Conservation (phyloP, 2,888 invertebrate species). For the Ophion ellenae region DNA sequence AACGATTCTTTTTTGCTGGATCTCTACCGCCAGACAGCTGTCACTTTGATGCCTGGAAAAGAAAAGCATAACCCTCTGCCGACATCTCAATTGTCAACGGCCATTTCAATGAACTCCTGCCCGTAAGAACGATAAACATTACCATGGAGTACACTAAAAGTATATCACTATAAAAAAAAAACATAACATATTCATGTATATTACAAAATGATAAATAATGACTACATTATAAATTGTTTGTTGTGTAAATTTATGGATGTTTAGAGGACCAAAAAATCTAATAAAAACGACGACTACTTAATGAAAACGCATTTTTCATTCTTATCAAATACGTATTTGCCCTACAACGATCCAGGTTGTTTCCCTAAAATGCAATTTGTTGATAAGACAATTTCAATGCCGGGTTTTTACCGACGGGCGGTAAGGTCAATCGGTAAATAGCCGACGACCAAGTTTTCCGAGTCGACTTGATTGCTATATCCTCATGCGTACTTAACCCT, state of each 20-base stretch:
- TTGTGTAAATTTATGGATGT: slow-evolving; percentile 81
- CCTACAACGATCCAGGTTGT: background rate
- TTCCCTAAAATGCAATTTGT: background rate
- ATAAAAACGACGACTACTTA: slow-evolving; percentile 66
- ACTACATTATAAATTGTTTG: slow-evolving; percentile 72
- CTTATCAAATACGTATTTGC: background rate
- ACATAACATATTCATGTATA: slow-evolving; percentile 62
- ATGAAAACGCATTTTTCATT: background rate
- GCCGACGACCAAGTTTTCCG: background rate
- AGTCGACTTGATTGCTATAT: background rate
- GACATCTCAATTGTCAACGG: background rate
- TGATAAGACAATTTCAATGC: background rate
- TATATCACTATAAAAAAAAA: slow-evolving; percentile 57
- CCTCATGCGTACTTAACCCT: background rate
- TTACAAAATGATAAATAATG: slow-evolving; percentile 67
- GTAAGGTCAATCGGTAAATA: background rate
- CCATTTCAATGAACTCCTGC: slow-evolving; percentile 33
- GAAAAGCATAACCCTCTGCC: background rate
- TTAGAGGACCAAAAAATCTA: slow-evolving; percentile 82
- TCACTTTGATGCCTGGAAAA: slow-evolving; percentile 1
- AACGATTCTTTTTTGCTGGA: background rate
- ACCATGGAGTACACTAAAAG: slow-evolving; percentile 55
- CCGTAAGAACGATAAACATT: slow-evolving; percentile 58
- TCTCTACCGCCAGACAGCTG: background rate
- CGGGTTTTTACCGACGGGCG: background rate